phyloP scores from a whole-genome alignment of 1,140 invertebrate species.

The Aphidius gifuensis region DNA sequence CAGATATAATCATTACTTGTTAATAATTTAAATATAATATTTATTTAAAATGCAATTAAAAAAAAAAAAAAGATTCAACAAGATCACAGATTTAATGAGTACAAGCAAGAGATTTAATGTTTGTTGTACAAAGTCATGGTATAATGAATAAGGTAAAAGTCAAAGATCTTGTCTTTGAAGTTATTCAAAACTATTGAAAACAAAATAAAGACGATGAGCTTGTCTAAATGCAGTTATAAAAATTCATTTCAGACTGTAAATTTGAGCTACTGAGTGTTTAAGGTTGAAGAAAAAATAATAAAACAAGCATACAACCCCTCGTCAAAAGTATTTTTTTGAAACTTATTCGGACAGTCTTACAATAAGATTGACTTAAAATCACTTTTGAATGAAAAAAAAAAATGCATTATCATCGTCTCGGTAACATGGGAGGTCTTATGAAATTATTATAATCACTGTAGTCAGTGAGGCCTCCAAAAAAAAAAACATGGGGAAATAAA shows the following conservation, averaged over 20 bases:
- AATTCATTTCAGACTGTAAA: constrained; percentile 23
- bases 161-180: constrained; percentile 9
- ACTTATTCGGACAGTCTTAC: constrained; percentile 26
- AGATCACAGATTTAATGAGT: no score
- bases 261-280: constrained; percentile 37
- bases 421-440: constrained; percentile 45
- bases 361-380: constrained; percentile 32
- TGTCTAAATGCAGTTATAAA: constrained; percentile 3
- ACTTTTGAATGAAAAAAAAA: constrained; percentile 25
- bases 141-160: constrained; percentile 10
- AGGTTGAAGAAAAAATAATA: constrained; percentile 21
- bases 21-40: no score
- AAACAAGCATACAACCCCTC: constrained; percentile 21
- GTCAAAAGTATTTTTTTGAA: constrained; percentile 28
- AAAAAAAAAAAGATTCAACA: no score
- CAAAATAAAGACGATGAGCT: constrained; percentile 23
- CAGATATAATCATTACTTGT: constrained; percentile 17
- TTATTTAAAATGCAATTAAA: no score
- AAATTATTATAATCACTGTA: constrained; percentile 33
- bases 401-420: constrained; percentile 40
- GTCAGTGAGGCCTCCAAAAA: constrained; percentile 14
- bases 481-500: constrained; percentile 25
- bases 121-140: background rate
- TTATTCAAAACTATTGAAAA: constrained; percentile 20
- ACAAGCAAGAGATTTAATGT: constrained; percentile 1